Percentiles rank a stretch among this genome's conserved stretches.
These are phyloP conservation scores for Athene cunicularia DNA, from an alignment of 2,113 vertebrate species.

Conservation along the genomic window DNA sequence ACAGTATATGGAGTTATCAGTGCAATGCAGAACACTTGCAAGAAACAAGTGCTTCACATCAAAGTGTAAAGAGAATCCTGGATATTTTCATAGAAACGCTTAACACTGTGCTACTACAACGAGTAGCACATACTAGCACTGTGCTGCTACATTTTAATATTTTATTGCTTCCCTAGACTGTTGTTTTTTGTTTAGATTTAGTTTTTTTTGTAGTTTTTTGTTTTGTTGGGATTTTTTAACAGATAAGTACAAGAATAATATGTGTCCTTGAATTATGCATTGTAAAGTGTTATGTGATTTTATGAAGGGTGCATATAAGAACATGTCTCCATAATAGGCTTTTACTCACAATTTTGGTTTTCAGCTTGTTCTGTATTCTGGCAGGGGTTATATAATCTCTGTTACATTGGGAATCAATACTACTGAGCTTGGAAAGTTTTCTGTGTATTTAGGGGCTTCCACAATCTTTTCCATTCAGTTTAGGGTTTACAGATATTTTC, in stretches of 20 bases:
- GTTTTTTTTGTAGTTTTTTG: not conserved
- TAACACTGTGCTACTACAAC: not conserved
- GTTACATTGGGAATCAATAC: not conserved
- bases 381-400: not conserved
- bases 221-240: not conserved
- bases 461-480: not conserved
- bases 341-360: not conserved
- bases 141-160: not conserved
- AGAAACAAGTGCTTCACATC: not conserved
- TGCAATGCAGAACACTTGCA: not conserved
- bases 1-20: not conserved
- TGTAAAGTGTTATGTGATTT: not conserved
- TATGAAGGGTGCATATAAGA: not conserved
- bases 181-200: not conserved
- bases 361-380: not conserved
- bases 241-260: not conserved
- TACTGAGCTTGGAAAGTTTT: not conserved
- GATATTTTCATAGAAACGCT: not conserved
- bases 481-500: not conserved
- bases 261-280: not conserved
- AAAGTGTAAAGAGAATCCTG: not conserved
- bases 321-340: not conserved
- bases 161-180: not conserved
- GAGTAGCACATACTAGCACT: not conserved
- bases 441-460: not conserved